Base-by-base conservation (phyloP, 2,113 vertebrate species). In the Chamaetylas fuelleborni region DNA sequence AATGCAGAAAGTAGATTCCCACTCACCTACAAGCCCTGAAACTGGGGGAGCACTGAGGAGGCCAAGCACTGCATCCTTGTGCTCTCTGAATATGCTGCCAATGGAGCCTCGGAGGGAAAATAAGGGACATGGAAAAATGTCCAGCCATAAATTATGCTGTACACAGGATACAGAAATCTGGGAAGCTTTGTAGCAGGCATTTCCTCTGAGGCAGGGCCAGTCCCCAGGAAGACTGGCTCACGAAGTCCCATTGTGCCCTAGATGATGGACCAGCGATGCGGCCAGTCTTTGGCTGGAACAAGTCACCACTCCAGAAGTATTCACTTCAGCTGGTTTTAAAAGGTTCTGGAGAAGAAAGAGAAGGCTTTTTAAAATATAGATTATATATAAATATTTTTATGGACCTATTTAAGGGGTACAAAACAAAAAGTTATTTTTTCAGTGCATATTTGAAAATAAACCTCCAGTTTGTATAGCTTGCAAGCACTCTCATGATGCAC, bases 21-120 rank as follows among this genome's bases (percentile, higher is more conserved):
- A 31, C 50, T 90, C 5, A 1, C 14, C 84, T 77, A 34, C 26
- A 56, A 79, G 47, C 42, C 56, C 65, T 4, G 0, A 54, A 79
- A 38, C 10, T 23, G 15, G 23, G 25, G 25, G 31, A 81, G 67
- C 15, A 53, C 28, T 0, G 5, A 61, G 42, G 56, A 0, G 0
- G 34, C 66, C 1, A 11, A 88, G 84, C 23, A 14, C 29, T 50
- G 42, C 38, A 50, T 93, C 58, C 4, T 0, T 4, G 2, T 6
- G 3, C 18, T 93, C 81, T 29, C 77, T 4, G 7, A 1, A 1
- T 33, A 38, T 0, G 3, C 58, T 92, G 76, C 76, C 72, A 78
- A 85, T 92, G 57, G 13, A 79, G 36, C 57, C 84, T 79, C 5
- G 0, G 38, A 67, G 71, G 76, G 45, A 92, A 90, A 90, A 80